Base-by-base conservation (phyloP, 2,888 invertebrate species). In the Eulithis prunata region DNA sequence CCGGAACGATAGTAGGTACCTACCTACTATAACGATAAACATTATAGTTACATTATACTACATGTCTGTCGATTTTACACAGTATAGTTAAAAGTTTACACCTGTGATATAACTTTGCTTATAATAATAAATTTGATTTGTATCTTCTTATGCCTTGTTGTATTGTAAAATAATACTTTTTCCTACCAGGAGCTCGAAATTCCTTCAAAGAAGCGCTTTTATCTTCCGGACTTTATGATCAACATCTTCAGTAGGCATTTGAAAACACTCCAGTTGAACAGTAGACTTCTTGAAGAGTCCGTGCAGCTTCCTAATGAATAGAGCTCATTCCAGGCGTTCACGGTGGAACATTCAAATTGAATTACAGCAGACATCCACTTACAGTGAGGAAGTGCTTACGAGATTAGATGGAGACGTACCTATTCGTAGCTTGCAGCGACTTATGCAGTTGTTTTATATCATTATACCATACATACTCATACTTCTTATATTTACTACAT, bases 301-400 rank as follows among this genome's bases (percentile, higher is more conserved):
- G 64, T 64, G 62, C 63, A 71, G 70, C 64, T 68, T 62, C 64
- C 70, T 72, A 75, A 74, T 73, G 73, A 73, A 75, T 70, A 62
- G 60, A 69, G 65, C 72, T 69, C 69, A 78, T 78, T 75, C 72
- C 70, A 66, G 67, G 71, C 74, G 68, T 63, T 75, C 68, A 57
- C 66, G 69, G 72, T 62, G 70, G 70, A 71, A 73, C 75, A 75
- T 79, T 78, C 71, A 74, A 79, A 83, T 83, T 80, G 77, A 81
- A 83, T 82, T 81, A 81, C 75, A 74, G 72, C 71, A 74, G 72
- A 74, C 73, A 75, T 62, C 62, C 69, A 66, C 71, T 71, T 74
- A 74, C 74, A 76, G 70, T 69, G 68, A 73, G 70, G 71, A 72
- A 77, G 74, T 72, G 74, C 75, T 78, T 75, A 77, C 74, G 75